Evolutionary conservation across 2,888 invertebrate genomes (phyloP), one percentile per base, ranked within the genome.

Genomic region (Melieria crassipennis): DNA sequence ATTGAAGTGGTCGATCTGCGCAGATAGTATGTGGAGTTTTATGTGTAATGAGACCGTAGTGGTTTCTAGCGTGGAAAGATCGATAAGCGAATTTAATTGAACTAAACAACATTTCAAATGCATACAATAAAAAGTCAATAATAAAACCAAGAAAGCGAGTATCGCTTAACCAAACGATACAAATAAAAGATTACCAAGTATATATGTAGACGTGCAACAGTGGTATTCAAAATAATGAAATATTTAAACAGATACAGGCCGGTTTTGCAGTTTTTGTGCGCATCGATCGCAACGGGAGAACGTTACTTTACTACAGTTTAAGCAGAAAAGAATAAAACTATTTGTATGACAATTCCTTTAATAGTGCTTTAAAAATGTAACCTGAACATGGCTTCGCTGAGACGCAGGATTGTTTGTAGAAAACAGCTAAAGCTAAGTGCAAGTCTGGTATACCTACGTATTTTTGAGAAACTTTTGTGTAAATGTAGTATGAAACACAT

Each of bases 1-100:
- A 88, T 94, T 30, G 91, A 92, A 83, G 90, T 94, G 71, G 90
- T 94, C 58, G 94, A 94, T 84, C 88, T 94, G 62, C 88, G 93
- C 82, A 91, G 89, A 88, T 91, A 90, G 89, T 89, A 81, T 79
- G 80, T 76, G 69, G 76, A 78, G 73, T 78, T 76, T 55, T 75
- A 72, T 69, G 76, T 75, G 65, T 76, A 75, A 77, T 67, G n/a
- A 70, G 45, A 57, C 70, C 58, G 61, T 56, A 69, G 57, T 9
- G 5, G 7, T 57, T 13, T 10, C 7, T 43, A 43, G 46, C 7
- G 46, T n/a, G 16, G 9, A 65, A 55, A 56, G 48, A 16, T 62
- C 48, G 63, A 13, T 16, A 57, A 69, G 65, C 72, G 72, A 72
- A 72, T 72, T 72, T 72, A 72, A 64, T 48, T 60, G 60, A 58